Evolutionary conservation across 53 echinoderm and acorn worm genomes (phyloP), one percentile per base, ranked within the genome.

Genomic region (Paelopatides confundens): DNA sequence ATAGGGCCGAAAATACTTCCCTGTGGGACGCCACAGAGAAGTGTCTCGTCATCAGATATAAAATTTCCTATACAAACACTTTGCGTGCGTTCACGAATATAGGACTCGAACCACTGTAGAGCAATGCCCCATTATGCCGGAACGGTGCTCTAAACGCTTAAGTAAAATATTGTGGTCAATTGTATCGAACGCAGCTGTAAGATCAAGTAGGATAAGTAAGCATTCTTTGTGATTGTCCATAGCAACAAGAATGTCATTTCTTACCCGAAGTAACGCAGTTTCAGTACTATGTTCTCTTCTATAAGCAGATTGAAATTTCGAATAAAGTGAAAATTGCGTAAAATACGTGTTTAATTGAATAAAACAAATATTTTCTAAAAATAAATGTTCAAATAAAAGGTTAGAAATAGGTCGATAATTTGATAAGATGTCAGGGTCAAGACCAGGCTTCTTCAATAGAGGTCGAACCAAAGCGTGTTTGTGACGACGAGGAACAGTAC

Each of bases 21-120:
- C 49, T 85, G 90, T 29, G 85, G 85, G 46, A 90, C 90, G 8
- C 90, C 85, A 1, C 47, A 74, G 15, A 74, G n/a, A 3, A 74
- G 27, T 21, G 48, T 35, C 24, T 38, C 38, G 3, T 23, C 35
- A 71, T 35, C 35, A 33, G 43, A 39, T 11, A 15, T 71, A 35
- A 10, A 35, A 71, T 71, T 71, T 36, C 34, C 34, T 34, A 71
- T 71, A 71, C 40, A 6, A 38, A 71, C 71, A 35, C 21, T 71
- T 38, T 5, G 37, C 18, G 38, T 71, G 13, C 40, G 34, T 17
- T n/a, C 38, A 1, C 71, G 35, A 38, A 71, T 34, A 71, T 71
- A 71, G 2, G 71, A 71, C 13, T 71, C 3, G 39, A 32, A 34
- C 34, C 71, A 32, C 37, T 34, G 4, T 18, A 71, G 24, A 69